A percentile compares a stretch with the other conserved stretches of the same genome.
Evolutionary conservation across 2,797 vertebrate genomes (phyloP).

Genomic region (Rhabdophis nuchalis): DNA sequence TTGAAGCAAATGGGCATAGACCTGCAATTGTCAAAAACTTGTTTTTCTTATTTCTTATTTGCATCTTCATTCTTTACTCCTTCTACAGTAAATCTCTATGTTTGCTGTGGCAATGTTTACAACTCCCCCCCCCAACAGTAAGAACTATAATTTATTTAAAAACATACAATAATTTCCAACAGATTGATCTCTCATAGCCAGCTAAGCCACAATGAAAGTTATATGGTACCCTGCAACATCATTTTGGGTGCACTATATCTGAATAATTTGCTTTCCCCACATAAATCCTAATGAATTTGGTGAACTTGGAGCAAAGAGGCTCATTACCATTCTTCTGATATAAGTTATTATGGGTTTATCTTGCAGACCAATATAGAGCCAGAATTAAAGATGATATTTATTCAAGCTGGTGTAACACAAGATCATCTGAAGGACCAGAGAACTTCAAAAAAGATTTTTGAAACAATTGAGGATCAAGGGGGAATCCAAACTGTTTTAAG

Average conservation of each 20-base stretch:
- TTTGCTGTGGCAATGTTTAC: background rate
- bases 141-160: background rate
- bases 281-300: background rate
- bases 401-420: constrained; percentile 37
- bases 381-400: constrained; percentile 37
- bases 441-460: constrained; percentile 29
- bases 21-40: background rate
- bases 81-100: background rate
- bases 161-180: background rate
- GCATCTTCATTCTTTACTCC: background rate
- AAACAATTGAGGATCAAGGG: constrained; percentile 29
- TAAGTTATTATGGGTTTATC: background rate
- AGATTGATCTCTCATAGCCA: background rate
- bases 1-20: background rate
- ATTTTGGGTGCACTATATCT: background rate
- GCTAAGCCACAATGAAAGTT: background rate
- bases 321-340: background rate
- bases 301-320: background rate
- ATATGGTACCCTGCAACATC: background rate
- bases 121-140: background rate
- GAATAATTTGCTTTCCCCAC: background rate
- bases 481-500: constrained; percentile 37
- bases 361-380: constrained; percentile 29
- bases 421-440: constrained; percentile 33
- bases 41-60: background rate